phyloP scores from a whole-genome alignment of 2,888 invertebrate genomes.

The Saturnia pavonia region DNA sequence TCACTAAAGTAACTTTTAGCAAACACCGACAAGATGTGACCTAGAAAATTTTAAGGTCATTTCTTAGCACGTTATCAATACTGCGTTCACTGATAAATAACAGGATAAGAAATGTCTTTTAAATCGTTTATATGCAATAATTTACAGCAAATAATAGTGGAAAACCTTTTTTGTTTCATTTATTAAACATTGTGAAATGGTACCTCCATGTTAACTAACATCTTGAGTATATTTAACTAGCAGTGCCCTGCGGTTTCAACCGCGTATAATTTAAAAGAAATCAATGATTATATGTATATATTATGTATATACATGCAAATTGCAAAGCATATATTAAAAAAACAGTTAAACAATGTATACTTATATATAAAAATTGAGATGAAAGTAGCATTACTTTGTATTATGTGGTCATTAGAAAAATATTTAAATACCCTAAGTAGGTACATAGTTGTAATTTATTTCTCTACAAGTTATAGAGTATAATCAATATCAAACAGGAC shows the following conservation, averaged over 20 bases:
- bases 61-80: conserved; percentile 6
- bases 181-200: not conserved
- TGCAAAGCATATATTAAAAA: no score
- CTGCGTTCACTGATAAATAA: conserved; percentile 12
- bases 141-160: not conserved
- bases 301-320: no score
- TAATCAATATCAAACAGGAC: no score
- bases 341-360: no score
- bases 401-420: not conserved
- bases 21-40: not conserved
- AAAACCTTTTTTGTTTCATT: not conserved
- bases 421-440: not conserved
- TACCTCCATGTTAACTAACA: not conserved
- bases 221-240: not conserved
- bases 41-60: conserved; percentile 5
- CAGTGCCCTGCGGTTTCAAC: no score
- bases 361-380: no score
- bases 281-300: no score
- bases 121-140: not conserved
- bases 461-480: not conserved
- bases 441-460: not conserved
- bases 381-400: no score
- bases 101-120: conserved; percentile 9
- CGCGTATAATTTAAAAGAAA: no score
- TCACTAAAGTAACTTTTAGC: not conserved